Evolutionary conservation across 1,140 invertebrate species (phyloP), one percentile per base, ranked within the genome.

Genomic region (Gryllus bimaculatus): DNA sequence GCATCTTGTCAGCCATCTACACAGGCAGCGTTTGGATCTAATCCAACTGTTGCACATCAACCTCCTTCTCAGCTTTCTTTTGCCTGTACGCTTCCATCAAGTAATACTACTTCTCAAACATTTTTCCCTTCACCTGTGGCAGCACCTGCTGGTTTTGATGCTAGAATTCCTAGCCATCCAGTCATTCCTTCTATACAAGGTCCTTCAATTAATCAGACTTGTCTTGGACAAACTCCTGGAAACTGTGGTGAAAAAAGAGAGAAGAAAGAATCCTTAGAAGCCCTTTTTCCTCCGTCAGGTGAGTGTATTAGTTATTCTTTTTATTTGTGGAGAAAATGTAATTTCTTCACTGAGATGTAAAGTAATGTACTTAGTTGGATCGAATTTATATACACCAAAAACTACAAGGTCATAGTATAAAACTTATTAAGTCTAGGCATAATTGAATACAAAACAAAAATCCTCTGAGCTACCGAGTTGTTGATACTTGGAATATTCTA

Each of bases 251-350:
- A 54, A 48, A 47, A 87, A 8, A 75, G 47, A 6, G 75, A 85
- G 18, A 85, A 73, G 26, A 79, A 74, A 8, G 75, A 85, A 20
- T 85, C 87, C 81, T 81, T 87, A 79, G 86, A 88, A 81, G 85
- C 86, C 18, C 81, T 89, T 77, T 89, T 88, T 81, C 86, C 86
- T 77, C 78, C 87, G 20, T 78, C 80, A 86, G 86, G 84, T 49
- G 83, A 83, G 82, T 73, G 81, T 66, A 66, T 78, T 79, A 5
- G 5, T 79, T 79, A 20, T 48, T 75, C 79, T 26, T 77, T 76
- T 78, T 75, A 75, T 0, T 13, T 8, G 18, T 66, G 3, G 10
- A 13, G n/a, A 21, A 75, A 75, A 39, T 8, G 8, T 74, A 6
- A 15, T 8, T 18, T 74, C n/a, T 8, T 74, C 18, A 21, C 15